These are phyloP conservation scores for Salticus scenicus DNA, from an alignment of 2,888 invertebrate genomes.

Conservation along the genomic window DNA sequence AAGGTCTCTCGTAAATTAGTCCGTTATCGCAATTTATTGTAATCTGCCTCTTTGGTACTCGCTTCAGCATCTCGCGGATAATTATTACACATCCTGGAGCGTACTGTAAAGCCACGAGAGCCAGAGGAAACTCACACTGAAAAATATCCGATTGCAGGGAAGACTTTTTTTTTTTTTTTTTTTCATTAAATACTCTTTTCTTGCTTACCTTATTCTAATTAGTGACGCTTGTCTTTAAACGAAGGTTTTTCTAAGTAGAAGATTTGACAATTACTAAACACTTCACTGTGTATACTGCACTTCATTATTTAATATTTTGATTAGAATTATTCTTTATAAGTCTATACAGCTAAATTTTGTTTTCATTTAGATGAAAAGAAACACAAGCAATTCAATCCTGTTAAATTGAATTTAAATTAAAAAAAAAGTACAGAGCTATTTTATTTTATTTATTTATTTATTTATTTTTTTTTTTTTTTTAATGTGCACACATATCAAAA, in stretches of 20 bases:
- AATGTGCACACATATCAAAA: too few relatives aligned
- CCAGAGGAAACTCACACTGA: neutral
- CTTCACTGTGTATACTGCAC: neutral
- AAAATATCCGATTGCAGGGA: neutral
- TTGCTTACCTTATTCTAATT: neutral
- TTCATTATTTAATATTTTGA: neutral
- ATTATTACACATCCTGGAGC: neutral
- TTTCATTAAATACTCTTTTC: neutral
- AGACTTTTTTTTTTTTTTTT: neutral
- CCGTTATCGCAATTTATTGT: conserved; percentile 22
- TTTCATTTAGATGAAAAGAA: neutral
- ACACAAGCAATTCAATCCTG: too few relatives aligned
- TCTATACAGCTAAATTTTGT: neutral
- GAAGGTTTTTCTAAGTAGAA: neutral
- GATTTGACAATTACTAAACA: neutral
- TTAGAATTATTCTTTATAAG: neutral
- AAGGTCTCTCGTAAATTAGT: conserved; percentile 42
- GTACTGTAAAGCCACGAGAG: neutral
- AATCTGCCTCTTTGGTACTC: neutral
- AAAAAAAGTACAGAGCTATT: too few relatives aligned
- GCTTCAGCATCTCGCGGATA: neutral
- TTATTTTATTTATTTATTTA: too few relatives aligned
- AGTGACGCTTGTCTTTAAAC: neutral
- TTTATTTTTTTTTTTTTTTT: too few relatives aligned
- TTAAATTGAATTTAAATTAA: too few relatives aligned